Conservation (phyloP, 2,113 vertebrate genomes). For the Tretioscincus oriximinensis region DNA sequence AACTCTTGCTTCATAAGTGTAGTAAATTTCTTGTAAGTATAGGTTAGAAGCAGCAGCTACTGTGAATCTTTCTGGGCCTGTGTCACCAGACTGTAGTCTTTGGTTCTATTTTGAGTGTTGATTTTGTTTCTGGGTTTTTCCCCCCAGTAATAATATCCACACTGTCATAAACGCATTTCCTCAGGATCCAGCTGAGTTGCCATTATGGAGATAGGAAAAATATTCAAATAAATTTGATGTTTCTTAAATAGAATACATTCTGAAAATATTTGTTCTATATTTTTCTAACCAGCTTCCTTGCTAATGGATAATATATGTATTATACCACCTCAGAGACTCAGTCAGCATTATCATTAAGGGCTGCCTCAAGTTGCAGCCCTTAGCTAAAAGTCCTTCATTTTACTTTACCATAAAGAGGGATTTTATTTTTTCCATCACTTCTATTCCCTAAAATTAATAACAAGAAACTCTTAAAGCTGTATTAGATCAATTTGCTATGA, state of each 20-base stretch:
- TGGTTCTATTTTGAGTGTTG: background rate
- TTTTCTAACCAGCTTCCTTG: background rate
- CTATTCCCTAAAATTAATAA: background rate
- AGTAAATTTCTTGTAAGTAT: background rate
- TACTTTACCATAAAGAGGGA: background rate
- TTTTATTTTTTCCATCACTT: background rate
- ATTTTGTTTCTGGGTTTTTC: no score
- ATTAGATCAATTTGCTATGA: background rate
- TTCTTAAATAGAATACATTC: slow-evolving; percentile 6
- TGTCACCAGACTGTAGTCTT: background rate
- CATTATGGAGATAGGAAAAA: background rate
- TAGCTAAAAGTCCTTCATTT: background rate
- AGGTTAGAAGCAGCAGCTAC: no score
- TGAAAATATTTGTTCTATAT: background rate
- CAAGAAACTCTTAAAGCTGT: background rate
- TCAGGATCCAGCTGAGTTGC: slow-evolving; percentile 10
- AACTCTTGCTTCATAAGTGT: background rate
- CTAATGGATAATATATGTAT: background rate
- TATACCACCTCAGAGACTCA: background rate
- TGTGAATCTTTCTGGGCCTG: no score
- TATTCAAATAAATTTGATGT: background rate
- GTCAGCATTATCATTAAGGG: background rate
- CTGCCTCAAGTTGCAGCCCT: slow-evolving; percentile 3
- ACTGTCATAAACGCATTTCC: background rate
- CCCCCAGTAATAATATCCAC: background rate